phyloP scores from a whole-genome alignment of 2,888 invertebrate genomes.

The Crepidodera aurea region DNA sequence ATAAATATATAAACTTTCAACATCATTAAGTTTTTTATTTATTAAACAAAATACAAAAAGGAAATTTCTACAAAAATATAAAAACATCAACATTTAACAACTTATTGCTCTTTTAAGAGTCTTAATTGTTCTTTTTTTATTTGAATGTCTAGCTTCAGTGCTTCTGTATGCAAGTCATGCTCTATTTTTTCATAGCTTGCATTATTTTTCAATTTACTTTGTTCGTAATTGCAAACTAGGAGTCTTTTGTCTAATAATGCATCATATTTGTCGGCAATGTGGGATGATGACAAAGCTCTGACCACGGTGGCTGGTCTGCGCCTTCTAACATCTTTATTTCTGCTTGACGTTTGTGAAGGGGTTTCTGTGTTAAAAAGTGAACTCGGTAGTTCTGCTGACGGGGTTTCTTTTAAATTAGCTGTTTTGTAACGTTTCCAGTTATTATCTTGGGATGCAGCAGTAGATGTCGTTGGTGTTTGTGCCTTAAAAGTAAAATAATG shows the following conservation, averaged over 20 bases:
- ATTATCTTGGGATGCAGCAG: too few relatives aligned
- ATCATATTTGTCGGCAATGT: slow-evolving; percentile 4
- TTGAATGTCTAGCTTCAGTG: not conserved
- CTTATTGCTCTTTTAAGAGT: not conserved
- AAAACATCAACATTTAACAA: too few relatives aligned
- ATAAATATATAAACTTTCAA: not conserved
- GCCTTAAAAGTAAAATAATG: not conserved
- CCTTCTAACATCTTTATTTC: not conserved
- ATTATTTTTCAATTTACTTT: not conserved
- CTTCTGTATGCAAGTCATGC: not conserved
- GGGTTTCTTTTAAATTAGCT: too few relatives aligned
- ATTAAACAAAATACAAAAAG: not conserved
- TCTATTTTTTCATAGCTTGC: not conserved
- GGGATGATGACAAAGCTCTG: slow-evolving; percentile 3
- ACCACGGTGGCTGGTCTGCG: slow-evolving; percentile 1
- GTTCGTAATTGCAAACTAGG: not conserved
- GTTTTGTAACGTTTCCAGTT: too few relatives aligned
- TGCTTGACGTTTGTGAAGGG: not conserved
- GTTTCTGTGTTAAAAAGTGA: too few relatives aligned
- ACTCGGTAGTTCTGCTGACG: too few relatives aligned
- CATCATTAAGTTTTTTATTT: not conserved
- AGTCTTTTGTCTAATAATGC: not conserved
- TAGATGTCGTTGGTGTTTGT: not conserved
- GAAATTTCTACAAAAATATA: not conserved
- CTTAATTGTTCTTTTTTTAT: not conserved